A percentile compares a stretch with the other conserved stretches of the same genome.
Conservation (phyloP, 2,797 vertebrate genomes). For the Gallirallus australis region DNA sequence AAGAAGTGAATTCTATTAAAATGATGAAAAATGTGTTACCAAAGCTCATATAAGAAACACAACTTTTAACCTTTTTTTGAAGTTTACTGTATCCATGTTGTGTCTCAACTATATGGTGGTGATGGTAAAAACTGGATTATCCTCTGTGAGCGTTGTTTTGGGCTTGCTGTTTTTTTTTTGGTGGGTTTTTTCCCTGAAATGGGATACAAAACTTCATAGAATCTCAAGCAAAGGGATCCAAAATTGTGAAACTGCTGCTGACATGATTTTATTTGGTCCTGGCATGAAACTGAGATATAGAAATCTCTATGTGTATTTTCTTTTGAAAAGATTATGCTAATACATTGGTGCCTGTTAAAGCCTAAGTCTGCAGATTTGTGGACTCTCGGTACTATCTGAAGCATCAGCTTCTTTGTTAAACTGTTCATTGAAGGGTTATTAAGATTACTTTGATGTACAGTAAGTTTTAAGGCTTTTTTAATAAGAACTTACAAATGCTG, state of each 20-base stretch:
- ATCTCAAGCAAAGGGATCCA: not conserved
- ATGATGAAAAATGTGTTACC: not conserved
- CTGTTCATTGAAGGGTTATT: not conserved
- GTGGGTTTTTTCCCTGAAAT: not conserved
- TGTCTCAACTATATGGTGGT: not conserved
- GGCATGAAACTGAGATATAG: not conserved
- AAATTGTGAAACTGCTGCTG: not conserved
- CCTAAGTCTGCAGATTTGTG: not conserved
- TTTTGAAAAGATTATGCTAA: not conserved
- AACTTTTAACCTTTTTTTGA: not conserved
- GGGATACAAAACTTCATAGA: not conserved
- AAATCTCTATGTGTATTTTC: not conserved
- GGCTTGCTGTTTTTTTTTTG: not conserved
- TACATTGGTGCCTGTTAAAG: not conserved
- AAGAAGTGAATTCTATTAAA: not conserved
- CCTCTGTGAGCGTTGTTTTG: not conserved
- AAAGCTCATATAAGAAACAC: not conserved
- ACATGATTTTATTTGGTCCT: not conserved
- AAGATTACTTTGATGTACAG: not conserved
- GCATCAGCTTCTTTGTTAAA: conserved; percentile 1
- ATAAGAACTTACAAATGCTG: not conserved
- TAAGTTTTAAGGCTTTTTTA: not conserved
- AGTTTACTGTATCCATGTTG: not conserved
- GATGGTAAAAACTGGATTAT: not conserved
- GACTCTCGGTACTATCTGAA: not conserved